These are phyloP conservation scores for Acleris literana DNA, from an alignment of 2,888 invertebrate species.

Conservation along the genomic window DNA sequence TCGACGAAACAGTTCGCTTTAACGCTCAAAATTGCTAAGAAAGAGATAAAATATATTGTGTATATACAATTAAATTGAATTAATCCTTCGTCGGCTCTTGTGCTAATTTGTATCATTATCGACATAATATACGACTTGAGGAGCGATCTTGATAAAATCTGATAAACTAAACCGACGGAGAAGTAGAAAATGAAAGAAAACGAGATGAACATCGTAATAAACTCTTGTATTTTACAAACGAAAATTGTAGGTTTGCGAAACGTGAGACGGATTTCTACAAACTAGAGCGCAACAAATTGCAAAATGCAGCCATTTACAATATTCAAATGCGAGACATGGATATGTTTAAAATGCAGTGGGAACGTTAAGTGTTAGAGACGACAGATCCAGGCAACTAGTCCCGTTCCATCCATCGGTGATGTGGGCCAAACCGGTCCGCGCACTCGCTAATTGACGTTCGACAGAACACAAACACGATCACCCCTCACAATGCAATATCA, in stretches of 20 bases:
- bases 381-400: slow-evolving; percentile 52
- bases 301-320: slow-evolving; percentile 25
- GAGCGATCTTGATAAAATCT: background rate
- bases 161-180: background rate
- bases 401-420: slow-evolving; percentile 60
- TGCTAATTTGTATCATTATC: slow-evolving; percentile 43
- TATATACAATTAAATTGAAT: slow-evolving; percentile 47
- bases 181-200: background rate
- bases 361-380: slow-evolving; percentile 53
- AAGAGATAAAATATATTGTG: slow-evolving; percentile 39
- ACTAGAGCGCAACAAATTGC: slow-evolving; percentile 25
- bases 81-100: slow-evolving; percentile 41
- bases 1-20: slow-evolving; percentile 36
- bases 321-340: slow-evolving; percentile 43
- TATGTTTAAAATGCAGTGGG: slow-evolving; percentile 48
- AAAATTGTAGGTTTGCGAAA: background rate
- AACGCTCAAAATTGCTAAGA: slow-evolving; percentile 42
- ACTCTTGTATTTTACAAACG: background rate
- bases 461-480: slow-evolving; percentile 54
- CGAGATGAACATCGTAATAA: background rate
- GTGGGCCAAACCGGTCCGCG: slow-evolving; percentile 67
- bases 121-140: background rate
- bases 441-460: slow-evolving; percentile 74
- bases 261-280: slow-evolving; percentile 8
- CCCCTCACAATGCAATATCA: slow-evolving; percentile 47